Percentiles rank a stretch among this genome's conserved stretches.
phyloP scores from a whole-genome alignment of 2,113 vertebrate species.

The Microcebus ravelobensis region DNA sequence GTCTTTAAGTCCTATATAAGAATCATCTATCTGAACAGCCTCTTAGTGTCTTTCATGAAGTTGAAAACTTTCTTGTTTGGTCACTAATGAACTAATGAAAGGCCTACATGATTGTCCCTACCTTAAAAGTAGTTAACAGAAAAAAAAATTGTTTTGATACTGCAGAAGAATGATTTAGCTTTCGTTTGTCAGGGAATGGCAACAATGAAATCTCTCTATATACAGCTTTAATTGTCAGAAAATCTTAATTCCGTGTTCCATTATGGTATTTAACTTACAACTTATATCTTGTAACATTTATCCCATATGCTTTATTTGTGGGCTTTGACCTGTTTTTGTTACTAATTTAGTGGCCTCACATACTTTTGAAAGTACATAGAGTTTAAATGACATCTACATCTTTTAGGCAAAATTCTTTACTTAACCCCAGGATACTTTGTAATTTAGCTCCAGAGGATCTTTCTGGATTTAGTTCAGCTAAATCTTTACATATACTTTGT shows the following conservation, averaged over 20 bases:
- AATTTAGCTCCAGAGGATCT: background rate
- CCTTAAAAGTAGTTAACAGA: background rate
- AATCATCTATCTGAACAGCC: background rate
- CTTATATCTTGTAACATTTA: background rate
- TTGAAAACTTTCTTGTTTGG: background rate
- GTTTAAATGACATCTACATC: background rate
- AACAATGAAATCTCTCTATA: background rate
- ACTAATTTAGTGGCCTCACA: background rate
- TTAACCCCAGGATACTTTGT: background rate
- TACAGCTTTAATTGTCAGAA: conserved; percentile 3
- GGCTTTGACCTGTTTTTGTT: background rate
- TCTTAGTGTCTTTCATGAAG: background rate
- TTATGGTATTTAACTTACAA: background rate
- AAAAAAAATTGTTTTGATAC: background rate
- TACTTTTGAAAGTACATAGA: background rate
- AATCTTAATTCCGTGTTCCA: background rate
- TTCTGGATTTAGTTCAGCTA: background rate
- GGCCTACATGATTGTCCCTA: background rate
- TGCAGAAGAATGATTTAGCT: background rate
- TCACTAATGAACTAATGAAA: background rate
- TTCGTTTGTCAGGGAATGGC: background rate
- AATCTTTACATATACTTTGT: background rate
- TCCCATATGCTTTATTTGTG: background rate
- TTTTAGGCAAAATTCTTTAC: background rate
- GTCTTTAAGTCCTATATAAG: background rate